These are phyloP conservation scores for Sarcophaga variegata DNA, from an alignment of 2,888 invertebrate genomes.

Conservation along the genomic window DNA sequence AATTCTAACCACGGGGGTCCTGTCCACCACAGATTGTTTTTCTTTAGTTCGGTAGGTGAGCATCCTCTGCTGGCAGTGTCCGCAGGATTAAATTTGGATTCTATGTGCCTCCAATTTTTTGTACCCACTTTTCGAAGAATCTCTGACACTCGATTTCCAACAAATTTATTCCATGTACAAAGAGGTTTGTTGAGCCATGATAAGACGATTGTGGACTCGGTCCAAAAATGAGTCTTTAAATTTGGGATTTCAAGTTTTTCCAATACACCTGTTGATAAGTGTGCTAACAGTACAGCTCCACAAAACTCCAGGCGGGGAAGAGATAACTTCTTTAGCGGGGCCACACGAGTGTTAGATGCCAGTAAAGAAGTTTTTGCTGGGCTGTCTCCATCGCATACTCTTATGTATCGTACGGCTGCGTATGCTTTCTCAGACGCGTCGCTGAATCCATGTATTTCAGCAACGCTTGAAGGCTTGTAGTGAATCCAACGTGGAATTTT, in stretches of 20 bases:
- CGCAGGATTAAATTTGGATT: background rate
- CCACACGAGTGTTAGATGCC: background rate
- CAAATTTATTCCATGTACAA: constrained; percentile 10
- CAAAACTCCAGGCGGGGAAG: too few relatives aligned
- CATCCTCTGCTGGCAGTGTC: background rate
- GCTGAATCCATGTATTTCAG: background rate
- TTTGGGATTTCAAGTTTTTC: background rate
- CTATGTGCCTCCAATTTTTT: background rate
- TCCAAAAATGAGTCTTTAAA: constrained; percentile 5
- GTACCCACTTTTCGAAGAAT: constrained; percentile 4
- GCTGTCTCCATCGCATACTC: background rate
- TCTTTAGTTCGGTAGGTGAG: background rate
- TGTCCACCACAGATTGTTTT: background rate
- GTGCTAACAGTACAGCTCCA: too few relatives aligned
- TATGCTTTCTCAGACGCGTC: too few relatives aligned
- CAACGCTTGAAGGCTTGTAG: background rate
- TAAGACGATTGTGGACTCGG: constrained; percentile 3
- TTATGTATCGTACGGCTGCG: background rate
- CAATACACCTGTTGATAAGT: background rate
- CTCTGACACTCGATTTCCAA: background rate
- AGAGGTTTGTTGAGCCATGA: constrained; percentile 9
- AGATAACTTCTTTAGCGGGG: too few relatives aligned
- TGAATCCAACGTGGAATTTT: constrained; percentile 7
- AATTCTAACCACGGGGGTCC: background rate
- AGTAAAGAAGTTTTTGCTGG: background rate